These are phyloP conservation scores for Antechinus stuartii DNA, from an alignment of 2,113 vertebrate species.

Conservation along the genomic window DNA sequence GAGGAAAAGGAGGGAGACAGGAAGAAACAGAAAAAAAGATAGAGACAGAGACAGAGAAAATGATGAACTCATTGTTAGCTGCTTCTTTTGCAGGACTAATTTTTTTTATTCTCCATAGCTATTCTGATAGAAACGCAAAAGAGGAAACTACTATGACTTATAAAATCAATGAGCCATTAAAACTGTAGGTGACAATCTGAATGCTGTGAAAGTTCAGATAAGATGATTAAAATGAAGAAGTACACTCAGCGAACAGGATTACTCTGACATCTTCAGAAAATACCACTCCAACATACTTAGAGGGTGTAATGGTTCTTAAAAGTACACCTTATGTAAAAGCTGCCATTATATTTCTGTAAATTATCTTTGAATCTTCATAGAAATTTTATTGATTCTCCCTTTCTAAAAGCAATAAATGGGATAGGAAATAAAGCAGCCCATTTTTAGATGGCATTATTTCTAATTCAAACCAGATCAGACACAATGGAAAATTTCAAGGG, in stretches of 20 bases:
- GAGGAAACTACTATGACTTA: constrained; percentile 47
- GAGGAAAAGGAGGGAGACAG: background rate
- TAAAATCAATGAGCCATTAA: constrained; percentile 65
- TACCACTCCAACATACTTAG: constrained; percentile 14
- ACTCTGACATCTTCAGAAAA: constrained; percentile 18
- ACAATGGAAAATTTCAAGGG: constrained; percentile 35
- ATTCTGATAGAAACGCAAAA: constrained; percentile 48
- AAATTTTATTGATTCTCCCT: constrained; percentile 56
- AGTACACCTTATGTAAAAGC: constrained; percentile 37
- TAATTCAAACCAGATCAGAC: constrained; percentile 40
- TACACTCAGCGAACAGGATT: background rate
- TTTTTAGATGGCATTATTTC: constrained; percentile 38
- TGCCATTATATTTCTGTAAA: constrained; percentile 54
- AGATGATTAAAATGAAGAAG: constrained; percentile 29
- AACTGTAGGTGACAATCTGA: constrained; percentile 23
- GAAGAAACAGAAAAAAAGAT: background rate
- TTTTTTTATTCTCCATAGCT: constrained; percentile 60
- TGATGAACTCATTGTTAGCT: constrained; percentile 9
- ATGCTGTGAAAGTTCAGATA: constrained; percentile 27
- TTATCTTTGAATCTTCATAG: constrained; percentile 55
- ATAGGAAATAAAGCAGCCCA: constrained; percentile 19
- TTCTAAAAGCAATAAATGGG: constrained; percentile 14
- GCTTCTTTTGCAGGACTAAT: constrained; percentile 36
- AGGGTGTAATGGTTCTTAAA: constrained; percentile 46
- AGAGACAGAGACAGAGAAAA: background rate